Conservation (phyloP, 2,797 vertebrate genomes). For the Gallinago solitaria region DNA sequence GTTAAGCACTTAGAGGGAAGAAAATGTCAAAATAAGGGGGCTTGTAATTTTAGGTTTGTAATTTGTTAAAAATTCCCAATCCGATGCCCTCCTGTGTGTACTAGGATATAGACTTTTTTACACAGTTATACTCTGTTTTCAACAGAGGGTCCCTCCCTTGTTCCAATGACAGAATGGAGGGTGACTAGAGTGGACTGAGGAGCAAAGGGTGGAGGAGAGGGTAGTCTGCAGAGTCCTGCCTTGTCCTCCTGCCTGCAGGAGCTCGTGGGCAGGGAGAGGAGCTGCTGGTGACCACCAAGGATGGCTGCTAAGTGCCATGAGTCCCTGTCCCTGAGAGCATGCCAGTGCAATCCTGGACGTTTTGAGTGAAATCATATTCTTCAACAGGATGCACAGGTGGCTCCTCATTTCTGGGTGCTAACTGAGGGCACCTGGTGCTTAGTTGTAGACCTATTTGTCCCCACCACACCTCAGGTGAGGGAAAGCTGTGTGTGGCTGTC, state of each 20-base stretch:
- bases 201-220: neutral
- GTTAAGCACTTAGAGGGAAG: neutral
- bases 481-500: neutral
- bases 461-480: neutral
- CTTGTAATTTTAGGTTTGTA: neutral
- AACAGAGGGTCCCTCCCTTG: neutral
- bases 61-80: neutral
- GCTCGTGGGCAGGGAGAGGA: neutral
- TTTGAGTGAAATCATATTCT: neutral
- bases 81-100: neutral
- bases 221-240: neutral
- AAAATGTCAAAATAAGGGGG: neutral
- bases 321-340: accelerated
- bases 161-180: neutral
- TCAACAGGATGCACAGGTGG: neutral
- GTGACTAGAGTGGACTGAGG: accelerated
- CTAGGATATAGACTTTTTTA: neutral
- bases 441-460: neutral
- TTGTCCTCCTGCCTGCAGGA: neutral
- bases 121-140: neutral
- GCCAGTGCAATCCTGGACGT: accelerated
- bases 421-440: neutral
- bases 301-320: neutral
- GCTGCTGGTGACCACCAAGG: neutral
- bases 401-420: neutral